Evolutionary conservation across 2,797 vertebrate genomes (phyloP).

Genomic region (Oophaga sylvatica): DNA sequence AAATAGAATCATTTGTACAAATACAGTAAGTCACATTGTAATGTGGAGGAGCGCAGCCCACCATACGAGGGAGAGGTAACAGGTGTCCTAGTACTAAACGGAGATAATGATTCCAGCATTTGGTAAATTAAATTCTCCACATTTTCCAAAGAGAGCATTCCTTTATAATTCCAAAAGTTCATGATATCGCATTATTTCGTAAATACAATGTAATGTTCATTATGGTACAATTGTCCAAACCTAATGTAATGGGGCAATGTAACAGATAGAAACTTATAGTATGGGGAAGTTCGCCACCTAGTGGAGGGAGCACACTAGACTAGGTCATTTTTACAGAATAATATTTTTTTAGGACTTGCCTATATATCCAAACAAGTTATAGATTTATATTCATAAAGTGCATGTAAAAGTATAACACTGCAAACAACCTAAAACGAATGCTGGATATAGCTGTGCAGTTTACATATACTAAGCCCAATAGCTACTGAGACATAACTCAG

Average conservation of each 20-base stretch:
- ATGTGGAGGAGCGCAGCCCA: too few relatives aligned
- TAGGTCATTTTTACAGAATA: background rate
- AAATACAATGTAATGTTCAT: background rate
- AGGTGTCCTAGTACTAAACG: background rate
- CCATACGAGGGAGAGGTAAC: background rate
- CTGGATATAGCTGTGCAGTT: too few relatives aligned
- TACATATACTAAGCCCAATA: too few relatives aligned
- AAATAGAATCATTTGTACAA: constrained; percentile 3
- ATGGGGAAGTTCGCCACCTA: background rate
- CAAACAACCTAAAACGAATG: too few relatives aligned
- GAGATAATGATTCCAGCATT: background rate
- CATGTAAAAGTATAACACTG: too few relatives aligned
- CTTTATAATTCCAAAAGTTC: constrained; percentile 19
- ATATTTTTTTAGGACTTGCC: background rate
- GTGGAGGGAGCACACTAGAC: background rate
- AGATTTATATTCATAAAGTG: too few relatives aligned
- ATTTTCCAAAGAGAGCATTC: constrained; percentile 25
- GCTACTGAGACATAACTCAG: too few relatives aligned
- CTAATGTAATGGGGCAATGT: background rate
- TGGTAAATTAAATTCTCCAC: background rate
- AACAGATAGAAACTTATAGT: background rate
- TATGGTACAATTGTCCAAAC: background rate
- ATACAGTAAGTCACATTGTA: background rate
- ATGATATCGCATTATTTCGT: background rate
- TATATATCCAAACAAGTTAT: background rate